Base-by-base conservation (phyloP, 2,797 vertebrate species). In the Naso thynnoides region DNA sequence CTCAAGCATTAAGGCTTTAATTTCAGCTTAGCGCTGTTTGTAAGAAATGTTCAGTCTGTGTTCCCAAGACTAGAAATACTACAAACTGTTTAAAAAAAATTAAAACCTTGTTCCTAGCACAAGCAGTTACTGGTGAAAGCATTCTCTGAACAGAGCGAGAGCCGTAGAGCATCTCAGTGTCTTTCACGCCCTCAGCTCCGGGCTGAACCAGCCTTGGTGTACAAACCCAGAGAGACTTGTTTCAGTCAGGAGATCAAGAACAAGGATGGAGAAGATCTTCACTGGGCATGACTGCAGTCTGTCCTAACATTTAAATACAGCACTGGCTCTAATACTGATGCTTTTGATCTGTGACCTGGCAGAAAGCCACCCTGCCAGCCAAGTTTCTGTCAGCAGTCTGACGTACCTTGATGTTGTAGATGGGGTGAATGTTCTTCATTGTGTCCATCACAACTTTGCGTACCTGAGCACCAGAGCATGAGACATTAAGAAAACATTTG, bases 401-500 rank as follows among this genome's bases (percentile, higher is more conserved):
- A 64, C 59, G 0, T 81, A 99, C 98, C 96, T 99, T 99, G 74
- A 99, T 99, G 87, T 99, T 99, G 90, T 99, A 99, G 91, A 99
- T 99, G 38, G 98, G 98, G 78, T 99, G 98, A 85, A 99, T 95
- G 91, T 99, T 99, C 93, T 97, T 99, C 97, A 99, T 96, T 0
- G 98, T 99, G 84, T 99, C 98, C 91, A 97, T 80, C 79, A 99
- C 97, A 61, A 99, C 97, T 92, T 98, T 99, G 63, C 97, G 95
- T 39, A 98, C 97, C 98, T 99, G 79, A 21, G 70, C 63, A 91
- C 83, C 72, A 85, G 42, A 75, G 42, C 31, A 18, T 7, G 2
- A 27, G 0, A 47, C 2, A 19, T 21, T 4, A 29, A 21, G 8
- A 18, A 42, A 49, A 13, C n/a, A n/a, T n/a, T n/a, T n/a, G n/a